Conservation (phyloP, 2,888 invertebrate genomes). For the Adineta ricciae region DNA sequence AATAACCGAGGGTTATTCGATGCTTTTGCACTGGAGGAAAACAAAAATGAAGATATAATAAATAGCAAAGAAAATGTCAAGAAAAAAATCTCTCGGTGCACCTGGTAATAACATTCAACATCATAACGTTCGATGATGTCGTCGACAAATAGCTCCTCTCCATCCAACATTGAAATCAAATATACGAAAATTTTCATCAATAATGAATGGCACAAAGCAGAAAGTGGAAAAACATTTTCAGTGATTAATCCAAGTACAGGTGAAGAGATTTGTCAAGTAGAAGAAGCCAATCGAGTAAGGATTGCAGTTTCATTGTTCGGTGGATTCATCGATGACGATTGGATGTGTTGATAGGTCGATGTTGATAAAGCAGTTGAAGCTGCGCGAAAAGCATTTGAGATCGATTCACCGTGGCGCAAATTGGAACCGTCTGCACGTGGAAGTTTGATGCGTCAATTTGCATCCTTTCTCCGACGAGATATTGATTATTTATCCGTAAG, state of each 20-base stretch:
- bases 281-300: conserved; percentile 64
- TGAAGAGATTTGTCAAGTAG: conserved; percentile 63
- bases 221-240: conserved; percentile 38
- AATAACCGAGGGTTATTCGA: too few species aligned
- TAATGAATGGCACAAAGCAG: conserved; percentile 39
- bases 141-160: not conserved
- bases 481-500: conserved; percentile 24
- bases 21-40: too few species aligned
- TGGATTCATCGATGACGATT: not conserved
- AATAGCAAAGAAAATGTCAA: too few species aligned
- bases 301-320: not conserved
- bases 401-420: conserved; percentile 52
- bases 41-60: too few species aligned
- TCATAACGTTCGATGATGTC: not conserved
- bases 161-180: not conserved
- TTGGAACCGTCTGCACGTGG: conserved; percentile 52
- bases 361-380: conserved; percentile 43
- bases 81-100: too few species aligned
- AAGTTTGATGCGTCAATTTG: conserved; percentile 22
- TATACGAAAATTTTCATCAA: conserved; percentile 47
- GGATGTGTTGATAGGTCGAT: conserved; percentile 37
- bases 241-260: conserved; percentile 49
- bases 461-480: conserved; percentile 23
- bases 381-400: conserved; percentile 41
- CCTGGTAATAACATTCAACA: too few species aligned